Evolutionary conservation across 1,140 invertebrate genomes (phyloP).

Genomic region (Meloidogyne hapla): DNA sequence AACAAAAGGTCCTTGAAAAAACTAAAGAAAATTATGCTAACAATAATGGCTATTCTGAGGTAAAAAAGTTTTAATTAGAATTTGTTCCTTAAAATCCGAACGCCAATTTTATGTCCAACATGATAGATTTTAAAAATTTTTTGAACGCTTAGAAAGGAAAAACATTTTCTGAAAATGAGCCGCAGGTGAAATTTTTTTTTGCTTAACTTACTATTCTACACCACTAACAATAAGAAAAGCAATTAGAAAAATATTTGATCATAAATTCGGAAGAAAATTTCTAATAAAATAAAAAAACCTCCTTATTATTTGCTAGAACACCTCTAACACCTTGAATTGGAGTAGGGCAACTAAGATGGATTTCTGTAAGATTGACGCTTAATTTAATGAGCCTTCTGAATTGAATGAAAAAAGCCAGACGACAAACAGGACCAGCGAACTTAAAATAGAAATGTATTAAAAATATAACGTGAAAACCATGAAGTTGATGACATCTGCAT

Average conservation of each 20-base stretch:
- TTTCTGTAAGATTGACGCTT: slow-evolving; percentile 16
- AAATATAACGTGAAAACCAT: no score
- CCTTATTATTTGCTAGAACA: slow-evolving; percentile 18
- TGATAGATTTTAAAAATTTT: no score
- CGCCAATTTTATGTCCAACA: no score
- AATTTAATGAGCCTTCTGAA: slow-evolving; percentile 13
- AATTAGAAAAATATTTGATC: no score
- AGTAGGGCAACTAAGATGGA: slow-evolving; percentile 8
- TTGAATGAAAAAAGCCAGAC: slow-evolving; percentile 11
- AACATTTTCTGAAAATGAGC: no score
- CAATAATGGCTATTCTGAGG: neutral
- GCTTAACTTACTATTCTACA: no score
- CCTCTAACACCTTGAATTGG: slow-evolving; percentile 13
- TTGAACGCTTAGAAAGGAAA: no score
- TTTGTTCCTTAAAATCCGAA: no score
- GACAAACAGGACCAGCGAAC: slow-evolving; percentile 18
- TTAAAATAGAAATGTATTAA: neutral
- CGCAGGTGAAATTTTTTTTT: no score
- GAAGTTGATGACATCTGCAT: slow-evolving; percentile 9
- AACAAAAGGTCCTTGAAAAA: slow-evolving; percentile 23
- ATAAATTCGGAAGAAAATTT: no score
- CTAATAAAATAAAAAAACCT: neutral
- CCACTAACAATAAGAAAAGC: no score
- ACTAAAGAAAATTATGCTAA: neutral
- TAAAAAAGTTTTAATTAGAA: no score